Evolutionary conservation across 1,140 invertebrate species (phyloP), one percentile per base, ranked within the genome.

Genomic region (Aethina tumida): DNA sequence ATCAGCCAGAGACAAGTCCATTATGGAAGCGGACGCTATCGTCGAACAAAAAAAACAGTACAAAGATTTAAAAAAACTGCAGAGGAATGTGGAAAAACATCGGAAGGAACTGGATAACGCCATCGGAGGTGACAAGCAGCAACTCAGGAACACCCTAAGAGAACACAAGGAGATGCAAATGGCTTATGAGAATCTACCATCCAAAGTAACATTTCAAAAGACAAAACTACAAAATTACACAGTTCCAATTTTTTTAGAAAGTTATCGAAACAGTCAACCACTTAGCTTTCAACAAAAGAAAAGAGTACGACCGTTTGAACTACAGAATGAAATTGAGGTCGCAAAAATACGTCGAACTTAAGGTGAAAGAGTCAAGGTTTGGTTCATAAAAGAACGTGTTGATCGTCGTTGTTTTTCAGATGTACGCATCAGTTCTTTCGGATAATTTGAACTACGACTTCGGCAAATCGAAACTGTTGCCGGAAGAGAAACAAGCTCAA

Each of bases 251-350:
- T 32, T 62, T 64, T 10, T 45, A 77, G 73, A 68, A 65, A 61
- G 65, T 74, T 42, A 60, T 68, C 34, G 64, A 65, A 10, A 65
- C 63, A 21, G 56, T 77, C 12, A 64, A 68, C 46, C 68, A 77
- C 52, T 67, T 74, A 33, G 74, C 66, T 50, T 69, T 70, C 41
- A 58, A 68, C 16, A 73, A 72, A 45, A 60, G 70, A 10, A 73
- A 75, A 42, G 64, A 68, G 33, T 55, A 74, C 10, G 73, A 77
- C 41, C 63, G 69, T 27, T 59, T 77, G 9, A 53, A 62, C 27
- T 75, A 72, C 21, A 57, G 62, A 7, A 75, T 74, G 52, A 68
- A 69, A 41, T 64, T 62, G 43, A 74, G 70, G 53, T 68, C 70
- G 55, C 63, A 71, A 30, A 53, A 60, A 34, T 66, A 73, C 45